phyloP scores from a whole-genome alignment of 2,888 invertebrate genomes.

The Petrolisthes manimaculis region DNA sequence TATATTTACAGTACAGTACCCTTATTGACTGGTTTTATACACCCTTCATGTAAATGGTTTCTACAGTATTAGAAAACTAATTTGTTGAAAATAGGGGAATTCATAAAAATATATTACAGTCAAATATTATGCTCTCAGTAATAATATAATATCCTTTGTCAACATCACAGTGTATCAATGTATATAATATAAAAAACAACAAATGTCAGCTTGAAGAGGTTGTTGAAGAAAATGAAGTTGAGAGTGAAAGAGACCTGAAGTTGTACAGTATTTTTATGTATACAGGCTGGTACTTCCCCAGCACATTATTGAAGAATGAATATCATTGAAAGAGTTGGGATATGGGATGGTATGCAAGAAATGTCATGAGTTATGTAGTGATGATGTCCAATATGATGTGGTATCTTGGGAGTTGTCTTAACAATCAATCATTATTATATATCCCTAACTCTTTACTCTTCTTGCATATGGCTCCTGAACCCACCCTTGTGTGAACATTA shows the following conservation, averaged over 20 bases:
- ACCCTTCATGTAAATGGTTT: background rate
- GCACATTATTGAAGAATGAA: too few relatives aligned
- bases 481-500: too few relatives aligned
- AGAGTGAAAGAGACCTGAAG: background rate
- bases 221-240: background rate
- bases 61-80: background rate
- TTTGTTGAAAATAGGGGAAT: background rate
- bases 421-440: too few relatives aligned
- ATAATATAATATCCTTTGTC: slow-evolving; percentile 9
- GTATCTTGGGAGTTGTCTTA: too few relatives aligned
- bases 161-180: background rate
- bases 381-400: too few relatives aligned
- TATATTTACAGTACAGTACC: background rate
- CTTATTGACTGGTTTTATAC: background rate
- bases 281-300: background rate
- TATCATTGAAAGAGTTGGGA: too few relatives aligned
- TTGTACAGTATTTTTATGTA: background rate
- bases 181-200: slow-evolving; percentile 1
- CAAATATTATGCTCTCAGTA: slow-evolving; percentile 16
- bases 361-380: too few relatives aligned
- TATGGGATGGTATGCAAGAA: too few relatives aligned
- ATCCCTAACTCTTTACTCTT: too few relatives aligned
- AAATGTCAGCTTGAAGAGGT: background rate
- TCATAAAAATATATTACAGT: background rate
- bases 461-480: too few relatives aligned